Percentiles rank a stretch among this genome's conserved stretches.
phyloP scores from a whole-genome alignment of 2,888 invertebrate genomes.

The Chelonus formosanus region DNA sequence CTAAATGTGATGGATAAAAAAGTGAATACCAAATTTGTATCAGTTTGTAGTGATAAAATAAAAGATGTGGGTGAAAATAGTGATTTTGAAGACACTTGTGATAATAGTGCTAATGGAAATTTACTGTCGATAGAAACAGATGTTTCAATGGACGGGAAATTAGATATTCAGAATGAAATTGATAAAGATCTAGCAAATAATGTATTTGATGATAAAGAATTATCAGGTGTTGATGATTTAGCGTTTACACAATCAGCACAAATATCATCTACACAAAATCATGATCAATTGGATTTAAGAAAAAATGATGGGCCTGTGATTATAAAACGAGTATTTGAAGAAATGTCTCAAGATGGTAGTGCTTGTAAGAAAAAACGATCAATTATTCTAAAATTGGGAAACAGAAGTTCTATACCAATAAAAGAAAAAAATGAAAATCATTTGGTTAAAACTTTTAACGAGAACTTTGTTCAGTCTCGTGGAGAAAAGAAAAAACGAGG shows the following conservation, averaged over 20 bases:
- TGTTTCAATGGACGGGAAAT: neutral
- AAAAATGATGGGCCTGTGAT: slow-evolving; percentile 20
- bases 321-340: slow-evolving; percentile 27
- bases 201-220: neutral
- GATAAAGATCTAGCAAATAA: neutral
- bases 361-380: slow-evolving; percentile 24
- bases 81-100: slow-evolving; percentile 6
- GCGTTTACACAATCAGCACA: slow-evolving; percentile 20
- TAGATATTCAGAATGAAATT: neutral
- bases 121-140: neutral
- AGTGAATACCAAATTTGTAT: slow-evolving; percentile 1
- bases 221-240: neutral
- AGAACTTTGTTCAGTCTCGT: slow-evolving; percentile 8
- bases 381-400: slow-evolving; percentile 27
- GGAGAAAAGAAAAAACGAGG: slow-evolving; percentile 6
- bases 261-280: slow-evolving; percentile 24
- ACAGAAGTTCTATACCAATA: slow-evolving; percentile 6
- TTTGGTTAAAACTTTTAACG: neutral
- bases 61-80: neutral
- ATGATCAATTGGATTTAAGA: neutral
- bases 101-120: slow-evolving; percentile 6
- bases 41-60: neutral
- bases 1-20: slow-evolving; percentile 25
- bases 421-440: slow-evolving; percentile 4
- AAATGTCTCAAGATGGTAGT: slow-evolving; percentile 16